Percentiles rank a stretch among this genome's conserved stretches.
Evolutionary conservation across 2,797 vertebrate species (phyloP).

Genomic region (Delichon dasypus): DNA sequence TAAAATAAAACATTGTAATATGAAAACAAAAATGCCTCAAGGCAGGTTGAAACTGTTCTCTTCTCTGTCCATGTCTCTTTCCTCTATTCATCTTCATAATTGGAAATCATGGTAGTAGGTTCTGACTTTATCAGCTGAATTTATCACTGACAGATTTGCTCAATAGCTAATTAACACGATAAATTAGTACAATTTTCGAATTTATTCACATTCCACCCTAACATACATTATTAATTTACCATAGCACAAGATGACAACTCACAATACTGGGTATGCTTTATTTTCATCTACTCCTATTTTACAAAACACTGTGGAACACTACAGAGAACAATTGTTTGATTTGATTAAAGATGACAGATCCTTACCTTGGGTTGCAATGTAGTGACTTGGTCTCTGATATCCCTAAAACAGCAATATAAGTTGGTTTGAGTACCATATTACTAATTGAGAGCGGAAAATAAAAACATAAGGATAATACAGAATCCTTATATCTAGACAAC

Average conservation of each 20-base stretch:
- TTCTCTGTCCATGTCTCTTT: not conserved
- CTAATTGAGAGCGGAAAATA: conserved; percentile 42
- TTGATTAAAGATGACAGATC: not conserved
- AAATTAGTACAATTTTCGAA: conserved; percentile 6
- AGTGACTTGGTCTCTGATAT: conserved; percentile 97
- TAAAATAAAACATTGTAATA: not conserved
- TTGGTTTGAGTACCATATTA: conserved; percentile 64
- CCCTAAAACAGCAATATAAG: conserved; percentile 84
- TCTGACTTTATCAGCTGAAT: not conserved
- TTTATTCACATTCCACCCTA: not conserved
- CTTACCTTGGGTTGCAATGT: conserved; percentile 98
- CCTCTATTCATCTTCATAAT: conserved; percentile 3
- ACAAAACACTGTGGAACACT: not conserved
- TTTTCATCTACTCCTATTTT: not conserved
- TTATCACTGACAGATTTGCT: not conserved
- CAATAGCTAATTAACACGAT: conserved; percentile 41
- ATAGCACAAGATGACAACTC: not conserved
- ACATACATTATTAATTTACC: not conserved
- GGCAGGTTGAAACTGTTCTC: not conserved
- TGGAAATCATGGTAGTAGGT: not conserved
- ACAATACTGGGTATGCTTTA: not conserved
- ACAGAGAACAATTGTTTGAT: not conserved
- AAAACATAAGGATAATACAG: conserved; percentile 69
- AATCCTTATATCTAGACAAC: conserved; percentile 30
- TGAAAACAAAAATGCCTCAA: not conserved